phyloP scores from a whole-genome alignment of 2,113 vertebrate genomes.

The Ardeotis arabs region DNA sequence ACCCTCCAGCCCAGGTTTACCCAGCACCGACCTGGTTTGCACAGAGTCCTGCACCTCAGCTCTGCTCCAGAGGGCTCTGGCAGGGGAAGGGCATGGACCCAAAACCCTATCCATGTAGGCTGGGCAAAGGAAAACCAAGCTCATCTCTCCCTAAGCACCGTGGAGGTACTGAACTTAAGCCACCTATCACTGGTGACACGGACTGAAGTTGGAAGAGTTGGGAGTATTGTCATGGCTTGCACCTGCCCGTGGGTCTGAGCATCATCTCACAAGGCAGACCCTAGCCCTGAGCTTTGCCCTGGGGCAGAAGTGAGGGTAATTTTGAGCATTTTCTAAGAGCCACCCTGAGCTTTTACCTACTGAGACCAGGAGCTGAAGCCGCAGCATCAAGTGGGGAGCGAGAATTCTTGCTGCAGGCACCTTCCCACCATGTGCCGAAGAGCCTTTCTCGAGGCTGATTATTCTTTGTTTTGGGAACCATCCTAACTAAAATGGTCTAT shows the following conservation, averaged over 20 bases:
- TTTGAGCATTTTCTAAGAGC: neutral
- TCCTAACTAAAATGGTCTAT: slow-evolving; percentile 34
- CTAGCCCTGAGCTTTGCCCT: neutral
- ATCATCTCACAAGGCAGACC: neutral
- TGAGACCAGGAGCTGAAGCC: neutral
- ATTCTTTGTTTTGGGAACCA: slow-evolving; percentile 47
- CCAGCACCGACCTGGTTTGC: neutral
- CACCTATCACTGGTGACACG: fast-evolving
- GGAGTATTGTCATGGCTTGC: neutral
- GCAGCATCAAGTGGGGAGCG: neutral
- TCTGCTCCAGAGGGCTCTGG: neutral
- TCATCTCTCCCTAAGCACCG: neutral
- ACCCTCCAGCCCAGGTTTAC: neutral
- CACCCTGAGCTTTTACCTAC: neutral
- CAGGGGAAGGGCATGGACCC: neutral
- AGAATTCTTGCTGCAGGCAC: neutral
- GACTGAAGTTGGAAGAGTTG: neutral
- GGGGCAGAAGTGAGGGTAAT: neutral
- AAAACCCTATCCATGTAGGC: neutral
- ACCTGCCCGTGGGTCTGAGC: fast-evolving
- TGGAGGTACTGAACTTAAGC: neutral
- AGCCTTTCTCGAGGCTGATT: slow-evolving; percentile 19
- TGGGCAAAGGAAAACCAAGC: neutral
- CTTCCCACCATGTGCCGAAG: neutral
- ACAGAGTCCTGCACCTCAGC: neutral